Percentiles rank a stretch among this genome's conserved stretches.
These are phyloP conservation scores for Paramormyrops kingsleyae DNA, from an alignment of 2,113 vertebrate species.

Conservation along the genomic window DNA sequence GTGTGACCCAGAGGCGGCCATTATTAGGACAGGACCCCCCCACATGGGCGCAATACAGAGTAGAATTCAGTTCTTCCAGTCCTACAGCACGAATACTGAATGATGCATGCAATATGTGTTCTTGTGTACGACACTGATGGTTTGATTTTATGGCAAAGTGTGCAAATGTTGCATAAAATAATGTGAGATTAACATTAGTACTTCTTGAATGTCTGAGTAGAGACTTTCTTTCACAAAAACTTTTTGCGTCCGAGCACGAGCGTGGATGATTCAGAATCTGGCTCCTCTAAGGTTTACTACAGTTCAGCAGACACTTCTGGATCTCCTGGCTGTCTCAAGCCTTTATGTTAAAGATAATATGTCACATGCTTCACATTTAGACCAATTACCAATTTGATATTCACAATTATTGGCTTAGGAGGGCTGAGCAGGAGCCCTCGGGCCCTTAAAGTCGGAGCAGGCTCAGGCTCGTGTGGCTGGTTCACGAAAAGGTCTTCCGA, in stretches of 20 bases:
- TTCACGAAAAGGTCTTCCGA: background rate
- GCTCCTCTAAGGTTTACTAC: background rate
- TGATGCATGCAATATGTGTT: background rate
- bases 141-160: background rate
- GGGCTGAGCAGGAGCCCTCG: background rate
- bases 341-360: background rate
- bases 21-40: background rate
- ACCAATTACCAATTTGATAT: constrained; percentile 11
- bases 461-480: background rate
- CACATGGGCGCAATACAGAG: background rate
- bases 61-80: background rate
- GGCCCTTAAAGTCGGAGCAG: background rate
- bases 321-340: background rate
- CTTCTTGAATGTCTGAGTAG: background rate
- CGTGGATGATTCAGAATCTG: background rate
- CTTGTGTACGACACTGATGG: background rate
- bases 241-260: background rate
- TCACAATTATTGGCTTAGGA: background rate
- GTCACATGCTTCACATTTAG: background rate
- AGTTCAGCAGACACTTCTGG: background rate
- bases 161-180: background rate
- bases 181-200: background rate
- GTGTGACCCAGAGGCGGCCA: background rate
- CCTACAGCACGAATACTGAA: background rate
- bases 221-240: background rate